Percentiles rank a stretch among this genome's conserved stretches.
Conservation (phyloP, 2,113 vertebrate genomes). For the Amphiprion percula region DNA sequence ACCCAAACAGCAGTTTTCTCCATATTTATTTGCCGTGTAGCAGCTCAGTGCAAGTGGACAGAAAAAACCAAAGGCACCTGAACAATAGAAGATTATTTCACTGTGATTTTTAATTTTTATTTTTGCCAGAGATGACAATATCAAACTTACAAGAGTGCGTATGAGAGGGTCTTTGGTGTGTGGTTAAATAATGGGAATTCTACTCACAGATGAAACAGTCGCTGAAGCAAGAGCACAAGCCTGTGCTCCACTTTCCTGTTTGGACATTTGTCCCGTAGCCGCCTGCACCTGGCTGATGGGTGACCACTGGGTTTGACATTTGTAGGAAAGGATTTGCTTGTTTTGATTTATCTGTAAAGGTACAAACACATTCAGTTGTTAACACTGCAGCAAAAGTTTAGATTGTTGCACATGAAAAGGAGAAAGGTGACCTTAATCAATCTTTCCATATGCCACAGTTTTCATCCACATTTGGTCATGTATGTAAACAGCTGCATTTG, state of each 20-base stretch:
- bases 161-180: background rate
- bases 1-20: constrained; percentile 82
- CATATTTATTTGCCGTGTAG: constrained; percentile 85
- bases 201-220: constrained; percentile 86
- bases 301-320: constrained; percentile 86
- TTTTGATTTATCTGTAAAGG: constrained; percentile 13
- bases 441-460: background rate
- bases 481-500: too few species aligned
- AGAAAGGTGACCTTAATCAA: background rate
- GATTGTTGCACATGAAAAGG: background rate
- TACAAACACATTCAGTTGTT: constrained; percentile 4
- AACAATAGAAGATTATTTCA: background rate
- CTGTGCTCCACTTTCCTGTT: constrained; percentile 86
- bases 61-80: constrained; percentile 80
- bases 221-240: constrained; percentile 83
- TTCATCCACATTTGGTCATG: background rate
- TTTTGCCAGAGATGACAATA: background rate
- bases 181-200: background rate
- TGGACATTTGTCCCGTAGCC: constrained; percentile 85
- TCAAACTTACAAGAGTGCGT: background rate
- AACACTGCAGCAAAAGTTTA: background rate
- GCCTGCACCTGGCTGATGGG: constrained; percentile 79
- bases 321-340: constrained; percentile 16
- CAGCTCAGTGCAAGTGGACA: constrained; percentile 82
- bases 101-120: background rate